Conservation (phyloP, 2,888 invertebrate species). For the Globia sparganii region DNA sequence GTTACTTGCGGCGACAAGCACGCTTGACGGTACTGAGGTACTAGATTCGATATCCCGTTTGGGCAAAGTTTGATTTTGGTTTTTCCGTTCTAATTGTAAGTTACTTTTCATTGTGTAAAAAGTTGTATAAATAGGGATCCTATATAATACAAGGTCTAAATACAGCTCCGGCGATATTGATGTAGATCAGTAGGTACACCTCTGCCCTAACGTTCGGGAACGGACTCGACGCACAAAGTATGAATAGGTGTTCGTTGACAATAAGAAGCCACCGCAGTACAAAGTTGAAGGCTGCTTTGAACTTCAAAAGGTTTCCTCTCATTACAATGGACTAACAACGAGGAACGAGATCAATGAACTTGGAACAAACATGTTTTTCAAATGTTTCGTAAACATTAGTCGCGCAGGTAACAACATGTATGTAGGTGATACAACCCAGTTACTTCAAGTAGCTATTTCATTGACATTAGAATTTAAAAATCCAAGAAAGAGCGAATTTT, state of each 20-base stretch:
- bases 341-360: slow-evolving; percentile 26
- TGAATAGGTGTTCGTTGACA: slow-evolving; percentile 16
- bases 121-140: too few species aligned
- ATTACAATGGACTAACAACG: slow-evolving; percentile 16
- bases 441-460: background rate
- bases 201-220: background rate
- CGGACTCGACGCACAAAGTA: slow-evolving; percentile 19
- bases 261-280: slow-evolving; percentile 42
- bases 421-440: background rate
- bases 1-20: background rate
- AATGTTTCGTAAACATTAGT: slow-evolving; percentile 14
- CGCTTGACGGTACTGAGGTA: background rate
- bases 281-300: slow-evolving; percentile 46
- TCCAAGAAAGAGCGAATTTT: background rate
- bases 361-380: slow-evolving; percentile 33
- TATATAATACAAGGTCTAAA: background rate
- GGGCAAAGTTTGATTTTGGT: background rate
- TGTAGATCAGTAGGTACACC: background rate
- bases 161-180: background rate
- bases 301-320: slow-evolving; percentile 19
- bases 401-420: background rate
- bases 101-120: background rate
- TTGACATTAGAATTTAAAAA: background rate
- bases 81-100: background rate
- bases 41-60: background rate